Evolutionary conservation across 2,888 invertebrate genomes (phyloP).

Genomic region (Campopleginae sp.): DNA sequence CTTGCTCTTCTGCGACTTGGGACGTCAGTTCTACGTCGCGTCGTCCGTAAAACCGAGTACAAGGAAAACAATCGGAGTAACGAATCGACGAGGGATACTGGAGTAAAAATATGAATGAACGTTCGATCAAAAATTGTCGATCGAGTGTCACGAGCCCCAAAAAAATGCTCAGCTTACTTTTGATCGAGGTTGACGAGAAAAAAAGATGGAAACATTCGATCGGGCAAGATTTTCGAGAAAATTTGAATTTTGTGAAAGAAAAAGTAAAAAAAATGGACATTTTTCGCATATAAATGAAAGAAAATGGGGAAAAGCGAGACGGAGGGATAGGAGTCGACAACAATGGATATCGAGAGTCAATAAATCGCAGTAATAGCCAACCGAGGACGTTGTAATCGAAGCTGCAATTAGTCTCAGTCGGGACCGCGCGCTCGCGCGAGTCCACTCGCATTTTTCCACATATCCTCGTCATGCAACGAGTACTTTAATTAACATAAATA

Average conservation of each 20-base stretch:
- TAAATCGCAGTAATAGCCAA: constrained; percentile 77
- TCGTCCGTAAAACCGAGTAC: constrained; percentile 8
- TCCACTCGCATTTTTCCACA: constrained; percentile 29
- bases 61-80: not conserved
- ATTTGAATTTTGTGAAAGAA: not conserved
- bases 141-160: too few species aligned
- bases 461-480: not conserved
- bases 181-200: not conserved
- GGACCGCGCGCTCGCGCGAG: constrained; percentile 65
- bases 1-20: constrained; percentile 19
- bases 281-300: not conserved
- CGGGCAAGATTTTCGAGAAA: not conserved
- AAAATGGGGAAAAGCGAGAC: not conserved
- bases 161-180: too few species aligned
- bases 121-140: too few species aligned
- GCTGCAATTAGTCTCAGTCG: constrained; percentile 80
- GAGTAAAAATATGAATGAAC: not conserved
- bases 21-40: constrained; percentile 51
- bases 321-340: constrained; percentile 22
- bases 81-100: not conserved
- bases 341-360: constrained; percentile 67
- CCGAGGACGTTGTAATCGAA: constrained; percentile 76
- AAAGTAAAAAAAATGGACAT: not conserved
- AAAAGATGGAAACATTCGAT: not conserved
- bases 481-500: constrained; percentile 18